These are phyloP conservation scores for Drosophila persimilis DNA, from an alignment of 1,140 invertebrate species.

Conservation along the genomic window DNA sequence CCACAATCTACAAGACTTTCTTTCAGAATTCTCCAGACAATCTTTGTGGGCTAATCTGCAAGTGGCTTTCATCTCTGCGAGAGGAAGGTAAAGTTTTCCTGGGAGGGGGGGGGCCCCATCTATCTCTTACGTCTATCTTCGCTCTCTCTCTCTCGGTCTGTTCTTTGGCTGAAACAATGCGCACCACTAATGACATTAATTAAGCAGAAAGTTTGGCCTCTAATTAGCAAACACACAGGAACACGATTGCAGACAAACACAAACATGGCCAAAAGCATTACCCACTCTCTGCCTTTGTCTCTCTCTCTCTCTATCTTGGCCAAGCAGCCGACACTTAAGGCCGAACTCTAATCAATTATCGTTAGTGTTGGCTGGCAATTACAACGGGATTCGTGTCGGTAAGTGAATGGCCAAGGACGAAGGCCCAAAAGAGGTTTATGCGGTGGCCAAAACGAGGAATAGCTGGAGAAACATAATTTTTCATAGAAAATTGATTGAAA, in stretches of 20 bases:
- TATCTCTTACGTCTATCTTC: not conserved
- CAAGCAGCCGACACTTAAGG: conserved; percentile 32
- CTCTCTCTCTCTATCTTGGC: not conserved
- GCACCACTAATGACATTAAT: conserved; percentile 74
- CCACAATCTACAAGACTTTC: too few species aligned
- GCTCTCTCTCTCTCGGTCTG: conserved; percentile 1
- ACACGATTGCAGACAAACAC: conserved; percentile 21
- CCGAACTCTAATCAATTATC: conserved; percentile 72
- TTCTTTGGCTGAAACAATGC: conserved; percentile 30
- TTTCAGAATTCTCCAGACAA: too few species aligned
- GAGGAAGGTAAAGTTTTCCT: too few species aligned
- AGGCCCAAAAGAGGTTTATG: too few species aligned
- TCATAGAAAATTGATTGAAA: too few species aligned
- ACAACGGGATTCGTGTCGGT: conserved; percentile 12
- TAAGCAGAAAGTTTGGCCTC: conserved; percentile 73
- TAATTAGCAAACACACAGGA: conserved; percentile 63
- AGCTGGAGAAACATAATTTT: too few species aligned
- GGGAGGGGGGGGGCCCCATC: too few species aligned
- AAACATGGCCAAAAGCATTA: conserved; percentile 53
- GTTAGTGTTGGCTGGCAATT: conserved; percentile 32
- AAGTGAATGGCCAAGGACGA: not conserved
- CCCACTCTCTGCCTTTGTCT: not conserved
- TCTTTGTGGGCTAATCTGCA: too few species aligned
- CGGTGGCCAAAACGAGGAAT: too few species aligned
- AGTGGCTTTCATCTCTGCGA: too few species aligned